These are phyloP conservation scores for Macrobrachium nipponense DNA, from an alignment of 1,140 invertebrate genomes.

Conservation along the genomic window DNA sequence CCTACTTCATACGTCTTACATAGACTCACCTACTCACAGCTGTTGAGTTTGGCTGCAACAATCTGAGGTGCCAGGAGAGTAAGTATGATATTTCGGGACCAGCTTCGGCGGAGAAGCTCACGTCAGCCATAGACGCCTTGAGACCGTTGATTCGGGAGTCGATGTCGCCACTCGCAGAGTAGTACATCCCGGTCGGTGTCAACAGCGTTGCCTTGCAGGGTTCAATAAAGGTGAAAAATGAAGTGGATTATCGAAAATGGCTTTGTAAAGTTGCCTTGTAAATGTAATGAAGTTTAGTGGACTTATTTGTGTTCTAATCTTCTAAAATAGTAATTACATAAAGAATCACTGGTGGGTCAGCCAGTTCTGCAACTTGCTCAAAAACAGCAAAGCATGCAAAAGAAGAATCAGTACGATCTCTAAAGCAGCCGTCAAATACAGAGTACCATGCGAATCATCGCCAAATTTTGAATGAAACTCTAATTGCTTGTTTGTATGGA, in stretches of 20 bases:
- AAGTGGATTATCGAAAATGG: neutral
- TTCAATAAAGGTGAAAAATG: neutral
- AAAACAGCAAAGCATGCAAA: no score
- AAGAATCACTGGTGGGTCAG: no score
- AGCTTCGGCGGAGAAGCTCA: conserved; percentile 19
- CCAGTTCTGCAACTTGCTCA: no score
- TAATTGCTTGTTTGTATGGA: no score
- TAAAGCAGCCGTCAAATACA: no score
- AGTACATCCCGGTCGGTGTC: conserved; percentile 17
- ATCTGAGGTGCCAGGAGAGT: conserved; percentile 20
- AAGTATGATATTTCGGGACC: conserved; percentile 26
- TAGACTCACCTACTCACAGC: neutral
- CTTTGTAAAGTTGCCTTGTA: neutral
- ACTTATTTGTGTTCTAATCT: no score
- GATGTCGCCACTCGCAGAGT: conserved; percentile 13
- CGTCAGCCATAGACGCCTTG: conserved; percentile 7
- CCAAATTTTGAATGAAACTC: no score
- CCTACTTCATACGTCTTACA: no score
- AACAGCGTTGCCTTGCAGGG: conserved; percentile 11
- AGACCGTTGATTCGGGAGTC: neutral
- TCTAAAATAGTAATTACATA: no score
- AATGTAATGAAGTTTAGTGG: no score
- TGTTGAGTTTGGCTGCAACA: conserved; percentile 14
- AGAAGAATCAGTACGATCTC: no score
- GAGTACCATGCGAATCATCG: neutral